Evolutionary conservation across 2,797 vertebrate species (phyloP), one percentile per base, ranked within the genome.

Genomic region (Mastacembelus armatus): DNA sequence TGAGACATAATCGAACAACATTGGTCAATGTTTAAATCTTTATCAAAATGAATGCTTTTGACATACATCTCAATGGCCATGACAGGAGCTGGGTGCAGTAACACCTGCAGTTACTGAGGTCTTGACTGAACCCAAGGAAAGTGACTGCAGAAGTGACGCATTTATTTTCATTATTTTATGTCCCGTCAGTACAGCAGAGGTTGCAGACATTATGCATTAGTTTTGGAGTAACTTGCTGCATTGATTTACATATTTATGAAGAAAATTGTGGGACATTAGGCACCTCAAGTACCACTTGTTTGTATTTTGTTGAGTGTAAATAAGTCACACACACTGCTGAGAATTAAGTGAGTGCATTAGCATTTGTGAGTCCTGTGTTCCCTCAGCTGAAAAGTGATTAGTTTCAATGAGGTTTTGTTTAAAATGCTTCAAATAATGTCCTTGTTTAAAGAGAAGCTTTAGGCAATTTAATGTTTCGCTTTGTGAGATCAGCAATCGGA

Each of bases 211-310:
- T 71, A 72, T 77, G 62, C 71, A 52, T 83, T 77, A 76, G 57
- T 4, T 40, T 57, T 43, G 29, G 52, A 76, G 42, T 22, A 79
- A 68, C 47, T 51, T 29, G 45, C 80, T 78, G 78, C 72, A 77
- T 74, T 77, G 40, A 85, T 88, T 85, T 78, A 55, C 82, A 80
- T 88, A 71, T n/a, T 71, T 56, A 85, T 86, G 61, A 63, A 49
- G 16, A 42, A 49, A 67, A 52, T 45, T 24, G 24, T 74, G 33
- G 58, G 57, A 45, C 50, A 74, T 78, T 65, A 59, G 40, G 59
- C 56, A 55, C 57, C 68, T 74, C 16, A 35, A 74, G 66, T n/a
- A 52, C 66, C 57, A 74, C 56, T 78, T 72, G 67, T 80, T 83
- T 81, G 50, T 63, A n/a, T 74, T 79, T 58, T 43, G 43, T 35